These are phyloP conservation scores for Metacarcinus magister DNA, from an alignment of 2,888 invertebrate species.

Conservation along the genomic window DNA sequence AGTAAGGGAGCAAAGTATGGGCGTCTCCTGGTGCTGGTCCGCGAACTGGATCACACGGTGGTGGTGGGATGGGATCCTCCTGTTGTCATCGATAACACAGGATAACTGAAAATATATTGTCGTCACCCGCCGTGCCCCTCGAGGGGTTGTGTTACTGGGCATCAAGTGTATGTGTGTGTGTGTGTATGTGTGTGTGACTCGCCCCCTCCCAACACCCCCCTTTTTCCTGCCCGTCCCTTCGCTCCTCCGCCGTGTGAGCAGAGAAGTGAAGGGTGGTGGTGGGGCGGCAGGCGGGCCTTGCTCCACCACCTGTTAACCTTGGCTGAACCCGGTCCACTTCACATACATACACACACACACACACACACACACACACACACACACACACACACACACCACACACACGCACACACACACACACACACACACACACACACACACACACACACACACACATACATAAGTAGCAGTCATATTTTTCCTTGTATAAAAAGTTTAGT, in stretches of 20 bases:
- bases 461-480: not conserved
- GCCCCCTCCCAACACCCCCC: not conserved
- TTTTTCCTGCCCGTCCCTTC: not conserved
- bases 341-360: slow-evolving; percentile 44
- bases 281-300: slow-evolving; percentile 18
- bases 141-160: not conserved
- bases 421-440: slow-evolving; percentile 39
- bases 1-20: too few relatives aligned
- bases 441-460: not conserved
- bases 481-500: not conserved
- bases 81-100: not conserved
- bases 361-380: slow-evolving; percentile 33
- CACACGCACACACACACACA: not conserved
- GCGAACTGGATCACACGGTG: not conserved
- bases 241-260: slow-evolving; percentile 32
- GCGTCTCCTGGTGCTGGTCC: not conserved
- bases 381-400: not conserved
- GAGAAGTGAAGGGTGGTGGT: slow-evolving; percentile 17
- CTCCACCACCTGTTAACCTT: slow-evolving; percentile 11
- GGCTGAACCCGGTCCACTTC: not conserved
- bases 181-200: not conserved
- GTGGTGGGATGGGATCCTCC: not conserved
- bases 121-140: not conserved
- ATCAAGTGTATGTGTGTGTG: too few relatives aligned
- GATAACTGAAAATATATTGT: not conserved